Percentiles rank a stretch among this genome's conserved stretches.
phyloP scores from a whole-genome alignment of 2,113 vertebrate species.

The Myotis lucifugus region DNA sequence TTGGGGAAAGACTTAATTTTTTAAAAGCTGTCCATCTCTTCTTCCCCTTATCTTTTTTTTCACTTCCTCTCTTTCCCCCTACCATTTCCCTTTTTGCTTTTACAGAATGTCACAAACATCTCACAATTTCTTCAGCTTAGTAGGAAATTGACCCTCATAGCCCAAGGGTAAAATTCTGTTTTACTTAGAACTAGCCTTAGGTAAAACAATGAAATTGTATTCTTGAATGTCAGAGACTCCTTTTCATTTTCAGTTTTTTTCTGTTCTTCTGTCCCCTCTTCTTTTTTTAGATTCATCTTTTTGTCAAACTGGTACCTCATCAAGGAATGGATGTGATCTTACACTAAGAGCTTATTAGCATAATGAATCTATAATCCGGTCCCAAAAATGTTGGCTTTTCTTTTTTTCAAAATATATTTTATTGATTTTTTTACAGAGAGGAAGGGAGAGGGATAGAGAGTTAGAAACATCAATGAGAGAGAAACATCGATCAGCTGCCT shows the following conservation, averaged over 20 bases:
- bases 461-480: too few relatives aligned
- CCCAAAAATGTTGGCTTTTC: not conserved
- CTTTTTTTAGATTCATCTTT: not conserved
- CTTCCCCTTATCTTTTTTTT: not conserved
- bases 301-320: not conserved
- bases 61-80: not conserved
- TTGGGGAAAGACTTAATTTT: not conserved
- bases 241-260: not conserved
- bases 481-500: too few relatives aligned
- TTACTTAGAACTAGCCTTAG: not conserved
- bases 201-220: constrained; percentile 18
- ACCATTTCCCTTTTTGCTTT: not conserved
- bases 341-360: not conserved
- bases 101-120: not conserved
- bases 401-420: not conserved
- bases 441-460: too few relatives aligned
- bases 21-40: not conserved
- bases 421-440: too few relatives aligned
- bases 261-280: not conserved
- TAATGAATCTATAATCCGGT: not conserved
- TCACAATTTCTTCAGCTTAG: not conserved
- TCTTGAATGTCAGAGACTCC: not conserved
- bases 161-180: not conserved
- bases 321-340: not conserved
- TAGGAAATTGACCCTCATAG: not conserved